Conservation (phyloP, 1,140 invertebrate species). For the Brachionus rubens region DNA sequence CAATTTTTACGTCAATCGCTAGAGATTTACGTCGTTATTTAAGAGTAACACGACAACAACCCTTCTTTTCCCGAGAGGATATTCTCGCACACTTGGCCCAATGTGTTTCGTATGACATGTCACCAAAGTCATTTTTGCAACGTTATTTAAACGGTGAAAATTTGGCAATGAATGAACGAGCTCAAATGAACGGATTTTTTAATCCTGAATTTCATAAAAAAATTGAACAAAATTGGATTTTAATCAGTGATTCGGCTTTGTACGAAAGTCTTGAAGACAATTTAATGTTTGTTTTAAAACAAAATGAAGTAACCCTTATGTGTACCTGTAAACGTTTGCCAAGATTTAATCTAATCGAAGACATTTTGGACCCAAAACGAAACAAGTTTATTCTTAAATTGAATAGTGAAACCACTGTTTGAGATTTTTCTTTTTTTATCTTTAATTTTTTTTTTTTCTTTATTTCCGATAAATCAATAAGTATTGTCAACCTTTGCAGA, state of each 20-base stretch:
- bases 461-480: not conserved
- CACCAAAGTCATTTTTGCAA: slow-evolving; percentile 84
- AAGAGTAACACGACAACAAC: slow-evolving; percentile 87
- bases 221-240: slow-evolving; percentile 45
- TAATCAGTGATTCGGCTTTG: slow-evolving; percentile 14
- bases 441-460: slow-evolving; percentile 15
- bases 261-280: slow-evolving; percentile 3
- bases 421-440: not conserved
- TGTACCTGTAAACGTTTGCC: slow-evolving; percentile 40
- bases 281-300: slow-evolving; percentile 45
- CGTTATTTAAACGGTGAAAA: slow-evolving; percentile 66
- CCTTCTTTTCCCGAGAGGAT: slow-evolving; percentile 85
- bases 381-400: slow-evolving; percentile 89
- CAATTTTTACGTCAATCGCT: slow-evolving; percentile 91
- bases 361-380: slow-evolving; percentile 88
- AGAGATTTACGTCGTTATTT: slow-evolving; percentile 92
- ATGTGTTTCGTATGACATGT: slow-evolving; percentile 85
- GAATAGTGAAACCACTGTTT: slow-evolving; percentile 94
- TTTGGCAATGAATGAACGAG: slow-evolving; percentile 51
- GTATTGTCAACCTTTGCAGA: too few relatives aligned
- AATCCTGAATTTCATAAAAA: slow-evolving; percentile 30
- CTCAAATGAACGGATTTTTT: slow-evolving; percentile 6
- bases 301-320: slow-evolving; percentile 39
- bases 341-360: slow-evolving; percentile 70
- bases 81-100: slow-evolving; percentile 79